Evolutionary conservation across 2,888 invertebrate genomes (phyloP).

Genomic region (Netelia virgata): DNA sequence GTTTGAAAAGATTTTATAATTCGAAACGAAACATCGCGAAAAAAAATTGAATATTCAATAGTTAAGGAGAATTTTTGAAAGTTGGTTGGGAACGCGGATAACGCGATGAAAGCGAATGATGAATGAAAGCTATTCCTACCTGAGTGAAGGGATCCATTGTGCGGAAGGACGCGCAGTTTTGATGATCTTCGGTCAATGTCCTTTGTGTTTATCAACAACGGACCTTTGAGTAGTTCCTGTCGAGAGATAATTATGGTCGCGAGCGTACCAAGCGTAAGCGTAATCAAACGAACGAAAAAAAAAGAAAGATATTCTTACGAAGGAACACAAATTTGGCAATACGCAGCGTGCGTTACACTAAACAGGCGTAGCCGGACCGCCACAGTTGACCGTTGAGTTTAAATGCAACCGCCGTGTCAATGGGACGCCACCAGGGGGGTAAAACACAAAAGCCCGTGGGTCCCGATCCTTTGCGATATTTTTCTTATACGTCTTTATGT

Average conservation of each 20-base stretch:
- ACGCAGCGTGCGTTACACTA: constrained; percentile 11
- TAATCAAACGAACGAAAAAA: not conserved
- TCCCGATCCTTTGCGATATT: not conserved
- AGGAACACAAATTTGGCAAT: constrained; percentile 14
- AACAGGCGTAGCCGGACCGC: constrained; percentile 62
- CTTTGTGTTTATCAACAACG: constrained; percentile 24
- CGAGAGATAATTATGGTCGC: not conserved
- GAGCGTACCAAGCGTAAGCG: no score
- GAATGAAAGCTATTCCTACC: constrained; percentile 84
- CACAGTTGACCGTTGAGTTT: constrained; percentile 80
- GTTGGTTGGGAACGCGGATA: not conserved
- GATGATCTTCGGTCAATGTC: constrained; percentile 9
- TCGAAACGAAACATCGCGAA: constrained; percentile 21
- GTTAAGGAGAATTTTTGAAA: constrained; percentile 8
- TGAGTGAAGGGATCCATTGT: constrained; percentile 89
- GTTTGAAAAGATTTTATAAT: constrained; percentile 27
- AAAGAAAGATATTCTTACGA: not conserved
- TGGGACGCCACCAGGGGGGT: constrained; percentile 39
- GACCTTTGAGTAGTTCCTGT: not conserved
- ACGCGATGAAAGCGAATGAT: not conserved
- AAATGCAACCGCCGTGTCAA: constrained; percentile 78
- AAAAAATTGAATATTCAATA: constrained; percentile 41
- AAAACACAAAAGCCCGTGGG: not conserved
- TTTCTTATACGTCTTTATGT: not conserved
- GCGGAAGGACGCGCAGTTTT: constrained; percentile 43